These are phyloP conservation scores for Peromyscus leucopus DNA, from an alignment of 2,113 vertebrate species.

Conservation along the genomic window DNA sequence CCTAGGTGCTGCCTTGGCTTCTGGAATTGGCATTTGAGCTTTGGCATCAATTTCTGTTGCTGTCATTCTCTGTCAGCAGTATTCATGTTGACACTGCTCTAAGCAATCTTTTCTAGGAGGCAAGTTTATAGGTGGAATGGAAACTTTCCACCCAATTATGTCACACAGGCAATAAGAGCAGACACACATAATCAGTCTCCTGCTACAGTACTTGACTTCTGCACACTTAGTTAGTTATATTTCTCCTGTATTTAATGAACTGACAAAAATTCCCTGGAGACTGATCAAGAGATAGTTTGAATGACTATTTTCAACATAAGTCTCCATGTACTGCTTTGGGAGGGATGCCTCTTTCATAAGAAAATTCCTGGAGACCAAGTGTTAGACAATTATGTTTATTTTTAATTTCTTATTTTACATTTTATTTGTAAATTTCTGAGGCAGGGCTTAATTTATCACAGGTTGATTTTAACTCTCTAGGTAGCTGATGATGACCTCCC, in stretches of 20 bases:
- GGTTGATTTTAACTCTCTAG: not conserved
- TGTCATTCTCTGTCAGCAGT: not conserved
- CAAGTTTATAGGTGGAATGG: not conserved
- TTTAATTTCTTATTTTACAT: not conserved
- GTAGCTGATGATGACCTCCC: not conserved
- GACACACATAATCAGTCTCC: not conserved
- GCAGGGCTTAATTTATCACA: not conserved
- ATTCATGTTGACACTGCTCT: not conserved
- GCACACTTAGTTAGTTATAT: slow-evolving; percentile 24
- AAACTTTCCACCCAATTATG: not conserved
- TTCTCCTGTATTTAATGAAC: slow-evolving; percentile 23
- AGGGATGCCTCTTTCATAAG: not conserved
- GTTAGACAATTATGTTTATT: not conserved
- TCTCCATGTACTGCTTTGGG: not conserved
- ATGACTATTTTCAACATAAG: slow-evolving; percentile 33
- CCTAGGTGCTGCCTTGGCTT: not conserved
- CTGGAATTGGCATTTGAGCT: not conserved
- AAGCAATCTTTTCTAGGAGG: slow-evolving; percentile 15
- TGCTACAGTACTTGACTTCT: not conserved
- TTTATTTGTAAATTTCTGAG: not conserved
- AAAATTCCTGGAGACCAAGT: not conserved
- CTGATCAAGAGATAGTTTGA: slow-evolving; percentile 25
- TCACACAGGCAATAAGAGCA: not conserved
- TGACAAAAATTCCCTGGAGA: slow-evolving; percentile 20
- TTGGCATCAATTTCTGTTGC: not conserved